A percentile compares a stretch with the other conserved stretches of the same genome.
Evolutionary conservation across 2,797 vertebrate genomes (phyloP).

Genomic region (Iguana delicatissima): DNA sequence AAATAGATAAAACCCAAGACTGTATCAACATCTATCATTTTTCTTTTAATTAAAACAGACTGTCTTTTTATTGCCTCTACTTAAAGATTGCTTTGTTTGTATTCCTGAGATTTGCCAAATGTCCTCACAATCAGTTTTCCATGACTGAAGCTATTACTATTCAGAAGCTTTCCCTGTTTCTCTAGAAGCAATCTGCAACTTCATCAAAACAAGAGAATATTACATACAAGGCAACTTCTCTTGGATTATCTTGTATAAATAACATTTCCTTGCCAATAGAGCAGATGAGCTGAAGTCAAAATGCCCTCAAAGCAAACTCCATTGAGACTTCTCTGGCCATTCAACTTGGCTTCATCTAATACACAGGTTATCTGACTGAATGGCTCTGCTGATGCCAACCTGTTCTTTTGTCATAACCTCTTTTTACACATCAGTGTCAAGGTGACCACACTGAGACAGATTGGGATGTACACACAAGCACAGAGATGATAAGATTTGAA

Average conservation of each 20-base stretch:
- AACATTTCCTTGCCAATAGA: slow-evolving; percentile 45
- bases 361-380: slow-evolving; percentile 48
- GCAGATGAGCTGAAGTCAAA: slow-evolving; percentile 52
- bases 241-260: slow-evolving; percentile 39
- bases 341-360: slow-evolving; percentile 2
- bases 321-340: slow-evolving; percentile 43
- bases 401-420: slow-evolving; percentile 39
- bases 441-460: neutral
- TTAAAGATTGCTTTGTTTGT: neutral
- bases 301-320: slow-evolving; percentile 23
- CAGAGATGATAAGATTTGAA: slow-evolving; percentile 37
- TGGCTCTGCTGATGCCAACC: slow-evolving; percentile 30
- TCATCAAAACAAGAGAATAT: slow-evolving; percentile 38
- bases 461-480: slow-evolving; percentile 6
- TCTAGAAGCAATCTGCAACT: slow-evolving; percentile 13
- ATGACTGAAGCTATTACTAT: slow-evolving; percentile 28
- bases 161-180: slow-evolving; percentile 48
- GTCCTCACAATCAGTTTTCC: slow-evolving; percentile 32
- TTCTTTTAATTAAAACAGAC: slow-evolving; percentile 5
- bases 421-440: slow-evolving; percentile 53
- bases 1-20: slow-evolving; percentile 3
- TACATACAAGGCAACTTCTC: slow-evolving; percentile 16
- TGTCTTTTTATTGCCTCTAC: slow-evolving; percentile 7
- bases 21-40: neutral
- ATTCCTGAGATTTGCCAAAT: slow-evolving; percentile 47